Base-by-base conservation (phyloP, 2,888 invertebrate species). In the Diaperis boleti region DNA sequence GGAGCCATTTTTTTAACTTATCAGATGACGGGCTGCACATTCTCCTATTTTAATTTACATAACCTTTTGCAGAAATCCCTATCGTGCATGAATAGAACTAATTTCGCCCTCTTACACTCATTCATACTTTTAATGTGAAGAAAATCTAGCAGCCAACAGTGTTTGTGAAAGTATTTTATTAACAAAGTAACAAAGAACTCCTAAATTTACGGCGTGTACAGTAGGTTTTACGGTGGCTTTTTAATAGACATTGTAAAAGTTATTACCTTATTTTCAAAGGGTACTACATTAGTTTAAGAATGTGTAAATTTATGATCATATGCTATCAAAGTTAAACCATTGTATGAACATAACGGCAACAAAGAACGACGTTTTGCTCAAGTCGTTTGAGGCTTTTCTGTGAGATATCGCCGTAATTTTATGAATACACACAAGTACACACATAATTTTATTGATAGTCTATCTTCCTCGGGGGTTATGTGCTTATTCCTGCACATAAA, bases 171-270 rank as follows among this genome's bases (percentile, higher is more conserved):
- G 35, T n/a, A 44, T 35, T 57, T 57, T 35, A 45, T 26, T 37
- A 33, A 57, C 57, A 57, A 57, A 37, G 57, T 57, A 57, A 57
- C 57, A 45, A 26, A 41, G 22, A 37, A 22, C 18, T 42, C 31
- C 37, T 20, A 52, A 26, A 60, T 54, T 60, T 60, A 44, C 52
- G 26, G 33, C 50, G 17, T 33, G 52, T 44, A 33, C 44, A 29
- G 47, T 41, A 18, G 57, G 15, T 62, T 62, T 62, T 59, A 60
- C 31, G 33, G 57, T 18, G 18, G 62, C 45, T 31, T 52, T 62
- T 62, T 59, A 62, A 50, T 59, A 52, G 62, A 62, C 62, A 62
- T 44, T 62, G 44, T 57, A 62, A 62, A 57, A 47, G 60, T 61
- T 54, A 61, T 56, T 50, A 26, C 50, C 42, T 62, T 62, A 56